Base-by-base conservation (phyloP, 2,797 vertebrate genomes). In the Sorex maritimensis region DNA sequence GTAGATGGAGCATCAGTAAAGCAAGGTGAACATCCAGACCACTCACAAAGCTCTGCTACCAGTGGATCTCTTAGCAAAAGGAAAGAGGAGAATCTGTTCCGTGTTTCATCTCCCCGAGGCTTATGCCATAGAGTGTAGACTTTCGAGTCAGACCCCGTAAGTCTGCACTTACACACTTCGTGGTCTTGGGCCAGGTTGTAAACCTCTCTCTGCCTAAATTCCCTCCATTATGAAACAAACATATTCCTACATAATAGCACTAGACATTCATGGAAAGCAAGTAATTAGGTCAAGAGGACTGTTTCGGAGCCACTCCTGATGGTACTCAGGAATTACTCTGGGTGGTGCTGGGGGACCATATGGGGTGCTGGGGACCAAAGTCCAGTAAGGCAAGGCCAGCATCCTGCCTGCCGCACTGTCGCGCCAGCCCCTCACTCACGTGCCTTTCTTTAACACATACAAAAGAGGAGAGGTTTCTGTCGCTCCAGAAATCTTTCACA, bases 1-100 rank as follows among this genome's bases (percentile, higher is more conserved):
- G 26, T 21, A 55, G 88, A 0, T 49, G 34, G 9, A 81, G 81
- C 61, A 55, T 55, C 85, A 15, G 44, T 34, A 91, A 52, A 85
- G 46, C 74, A 94, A 5, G 34, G 9, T 85, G 34, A 46, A 81
- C 71, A 49, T 74, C 52, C 58, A 69, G 28, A 86, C 21, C 41
- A 14, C 12, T 88, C 28, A 58, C 4, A 89, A 86, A 81, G 5
- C 12, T 65, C n/a, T 71, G 72, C 15, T 84, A 52, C 68, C 65
- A 24, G 81, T 52, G 86, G 68, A 74, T 41, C 21, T 41, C 38
- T 85, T 77, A 44, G 55, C 61, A 58, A 88, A 90, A 85, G n/a
- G 67, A 65, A 65, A 63, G 19, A 26, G 4, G 19, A 13, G 21
- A 15, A 55, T 55, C 13, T 55, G 6, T 55, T 55, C 52, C 52